A percentile compares a stretch with the other conserved stretches of the same genome.
phyloP scores from a whole-genome alignment of 1,140 invertebrate genomes.

The Scaptomyza montana region DNA sequence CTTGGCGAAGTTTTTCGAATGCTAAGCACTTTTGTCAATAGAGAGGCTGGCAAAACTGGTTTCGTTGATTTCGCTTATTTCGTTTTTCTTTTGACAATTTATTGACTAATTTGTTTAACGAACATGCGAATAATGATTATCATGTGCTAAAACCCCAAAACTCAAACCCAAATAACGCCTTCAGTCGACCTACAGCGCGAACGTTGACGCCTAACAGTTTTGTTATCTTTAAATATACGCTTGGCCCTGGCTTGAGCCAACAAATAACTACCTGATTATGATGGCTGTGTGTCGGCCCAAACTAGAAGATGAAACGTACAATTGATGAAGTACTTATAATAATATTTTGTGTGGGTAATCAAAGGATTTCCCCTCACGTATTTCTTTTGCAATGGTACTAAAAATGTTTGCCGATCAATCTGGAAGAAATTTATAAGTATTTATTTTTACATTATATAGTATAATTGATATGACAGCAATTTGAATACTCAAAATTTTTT shows the following conservation, averaged over 20 bases:
- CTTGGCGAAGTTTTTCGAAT: slow-evolving; percentile 21
- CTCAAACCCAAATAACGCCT: slow-evolving; percentile 2
- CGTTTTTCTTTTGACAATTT: slow-evolving; percentile 20
- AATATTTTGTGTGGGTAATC: no score
- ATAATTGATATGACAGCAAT: no score
- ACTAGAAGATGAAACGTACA: no score
- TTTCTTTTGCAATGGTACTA: no score
- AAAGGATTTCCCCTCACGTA: no score
- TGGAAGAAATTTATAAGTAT: no score
- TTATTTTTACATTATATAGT: no score
- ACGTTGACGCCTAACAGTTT: slow-evolving; percentile 52
- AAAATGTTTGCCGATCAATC: no score
- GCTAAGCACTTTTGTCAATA: slow-evolving; percentile 70
- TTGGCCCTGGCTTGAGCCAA: slow-evolving; percentile 41
- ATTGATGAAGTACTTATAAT: no score
- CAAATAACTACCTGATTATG: slow-evolving; percentile 25
- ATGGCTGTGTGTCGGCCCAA: no score
- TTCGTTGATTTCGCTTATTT: background rate
- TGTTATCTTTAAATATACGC: slow-evolving; percentile 1
- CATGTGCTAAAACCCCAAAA: slow-evolving; percentile 3
- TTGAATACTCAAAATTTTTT: no score
- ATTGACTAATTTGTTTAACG: slow-evolving; percentile 45
- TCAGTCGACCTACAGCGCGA: slow-evolving; percentile 69
- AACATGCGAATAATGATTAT: slow-evolving; percentile 28
- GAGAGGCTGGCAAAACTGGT: slow-evolving; percentile 8